Evolutionary conservation across 2,797 vertebrate species (phyloP).

Genomic region (Coregonus ussuriensis): DNA sequence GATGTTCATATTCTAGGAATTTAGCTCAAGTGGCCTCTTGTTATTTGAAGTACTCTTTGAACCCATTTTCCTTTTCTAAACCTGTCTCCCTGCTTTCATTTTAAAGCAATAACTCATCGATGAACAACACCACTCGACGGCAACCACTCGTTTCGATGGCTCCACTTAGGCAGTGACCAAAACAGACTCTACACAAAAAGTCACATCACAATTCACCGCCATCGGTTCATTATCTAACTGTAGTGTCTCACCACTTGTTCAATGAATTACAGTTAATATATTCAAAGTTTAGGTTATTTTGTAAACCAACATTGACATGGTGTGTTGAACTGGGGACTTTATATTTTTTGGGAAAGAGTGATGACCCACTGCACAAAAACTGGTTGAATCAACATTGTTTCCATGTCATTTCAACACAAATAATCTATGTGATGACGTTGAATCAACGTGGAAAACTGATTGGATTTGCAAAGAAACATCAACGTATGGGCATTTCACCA

Average conservation of each 20-base stretch:
- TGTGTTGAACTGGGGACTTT: background rate
- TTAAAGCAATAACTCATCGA: slow-evolving; percentile 79
- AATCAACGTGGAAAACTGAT: too few species aligned
- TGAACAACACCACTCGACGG: slow-evolving; percentile 70
- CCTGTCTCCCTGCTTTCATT: slow-evolving; percentile 73
- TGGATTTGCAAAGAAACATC: too few species aligned
- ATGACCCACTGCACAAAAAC: too few species aligned
- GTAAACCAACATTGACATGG: slow-evolving; percentile 17
- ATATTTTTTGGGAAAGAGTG: background rate
- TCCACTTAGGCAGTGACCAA: slow-evolving; percentile 76
- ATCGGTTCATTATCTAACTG: slow-evolving; percentile 31
- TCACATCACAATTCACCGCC: slow-evolving; percentile 58
- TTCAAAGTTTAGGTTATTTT: slow-evolving; percentile 37
- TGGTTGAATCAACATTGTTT: too few species aligned
- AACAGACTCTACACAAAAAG: slow-evolving; percentile 71
- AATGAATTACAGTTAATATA: slow-evolving; percentile 54
- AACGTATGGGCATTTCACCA: too few species aligned
- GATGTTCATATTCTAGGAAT: slow-evolving; percentile 75
- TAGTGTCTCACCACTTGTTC: slow-evolving; percentile 51
- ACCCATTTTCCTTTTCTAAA: slow-evolving; percentile 76
- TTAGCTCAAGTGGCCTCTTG: slow-evolving; percentile 77
- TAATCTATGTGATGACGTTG: too few species aligned
- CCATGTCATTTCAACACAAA: too few species aligned
- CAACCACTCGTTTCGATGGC: slow-evolving; percentile 71
- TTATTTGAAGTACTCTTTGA: slow-evolving; percentile 79